Evolutionary conservation across 37 sponge, comb jelly and placozoan genomes (phyloP).

Genomic region (Axinella damicornis): DNA sequence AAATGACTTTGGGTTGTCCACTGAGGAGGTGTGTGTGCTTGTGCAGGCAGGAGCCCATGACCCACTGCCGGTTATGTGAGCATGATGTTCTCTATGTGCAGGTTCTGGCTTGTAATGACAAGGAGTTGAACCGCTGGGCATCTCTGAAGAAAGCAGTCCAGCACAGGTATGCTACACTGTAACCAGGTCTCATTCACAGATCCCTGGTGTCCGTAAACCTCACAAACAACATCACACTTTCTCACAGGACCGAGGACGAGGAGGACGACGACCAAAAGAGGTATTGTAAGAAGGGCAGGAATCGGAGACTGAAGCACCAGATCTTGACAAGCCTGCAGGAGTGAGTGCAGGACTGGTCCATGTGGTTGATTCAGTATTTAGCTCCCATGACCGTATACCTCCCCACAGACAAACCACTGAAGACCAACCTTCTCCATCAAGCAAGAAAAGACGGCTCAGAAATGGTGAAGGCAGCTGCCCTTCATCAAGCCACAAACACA

Average conservation of each 20-base stretch:
- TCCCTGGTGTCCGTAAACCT: not conserved
- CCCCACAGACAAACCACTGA: too few species aligned
- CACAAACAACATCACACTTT: too few species aligned
- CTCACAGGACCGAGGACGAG: slow-evolving; percentile 71
- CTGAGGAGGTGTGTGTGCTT: slow-evolving; percentile 77
- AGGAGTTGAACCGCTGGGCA: slow-evolving; percentile 93
- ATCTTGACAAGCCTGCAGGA: slow-evolving; percentile 62
- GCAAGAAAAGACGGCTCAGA: too few species aligned
- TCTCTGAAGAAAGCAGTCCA: slow-evolving; percentile 94
- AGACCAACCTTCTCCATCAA: too few species aligned
- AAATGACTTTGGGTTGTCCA: slow-evolving; percentile 87
- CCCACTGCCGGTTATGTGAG: not conserved
- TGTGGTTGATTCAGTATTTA: too few species aligned
- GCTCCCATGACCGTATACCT: too few species aligned
- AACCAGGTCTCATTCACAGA: not conserved
- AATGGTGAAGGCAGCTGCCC: not conserved
- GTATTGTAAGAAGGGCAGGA: slow-evolving; percentile 62
- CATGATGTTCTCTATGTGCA: slow-evolving; percentile 8
- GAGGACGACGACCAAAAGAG: slow-evolving; percentile 72
- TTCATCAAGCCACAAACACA: not conserved
- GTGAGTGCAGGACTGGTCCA: too few species aligned
- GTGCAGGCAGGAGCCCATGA: not conserved
- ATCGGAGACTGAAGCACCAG: slow-evolving; percentile 66
- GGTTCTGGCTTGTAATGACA: slow-evolving; percentile 85
- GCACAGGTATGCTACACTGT: slow-evolving; percentile 44